phyloP scores from a whole-genome alignment of 2,888 invertebrate species.

The Colletes collaris region DNA sequence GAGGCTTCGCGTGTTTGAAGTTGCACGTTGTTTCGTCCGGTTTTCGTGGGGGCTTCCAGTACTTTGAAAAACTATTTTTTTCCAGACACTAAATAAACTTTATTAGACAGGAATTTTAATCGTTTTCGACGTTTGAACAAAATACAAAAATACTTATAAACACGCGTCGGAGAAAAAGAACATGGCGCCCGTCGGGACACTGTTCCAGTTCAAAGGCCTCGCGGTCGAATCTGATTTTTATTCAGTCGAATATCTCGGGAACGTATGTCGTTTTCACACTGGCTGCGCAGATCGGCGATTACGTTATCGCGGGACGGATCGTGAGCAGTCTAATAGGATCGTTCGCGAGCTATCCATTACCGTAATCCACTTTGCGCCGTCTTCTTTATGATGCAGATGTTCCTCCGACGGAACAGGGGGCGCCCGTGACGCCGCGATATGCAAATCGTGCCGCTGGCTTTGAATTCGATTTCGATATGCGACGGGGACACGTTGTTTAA shows the following conservation, averaged over 20 bases:
- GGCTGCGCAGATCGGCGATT: constrained; percentile 67
- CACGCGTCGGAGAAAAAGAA: background rate
- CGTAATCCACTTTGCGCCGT: constrained; percentile 78
- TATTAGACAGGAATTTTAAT: too few species aligned
- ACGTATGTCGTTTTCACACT: constrained; percentile 76
- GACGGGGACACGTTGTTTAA: constrained; percentile 25
- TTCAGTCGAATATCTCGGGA: background rate
- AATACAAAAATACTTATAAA: too few species aligned
- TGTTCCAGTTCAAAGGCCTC: too few species aligned
- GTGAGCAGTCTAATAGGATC: constrained; percentile 69
- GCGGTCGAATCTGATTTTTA: too few species aligned
- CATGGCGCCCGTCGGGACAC: too few species aligned
- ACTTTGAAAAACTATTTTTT: too few species aligned
- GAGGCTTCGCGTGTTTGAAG: background rate
- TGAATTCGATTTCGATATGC: constrained; percentile 40
- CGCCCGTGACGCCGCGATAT: constrained; percentile 66
- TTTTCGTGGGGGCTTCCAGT: background rate
- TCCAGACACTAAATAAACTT: too few species aligned
- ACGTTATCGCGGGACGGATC: constrained; percentile 62
- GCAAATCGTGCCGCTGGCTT: constrained; percentile 62
- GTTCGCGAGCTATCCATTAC: constrained; percentile 76
- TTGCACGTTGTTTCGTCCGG: background rate
- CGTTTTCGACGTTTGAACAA: too few species aligned
- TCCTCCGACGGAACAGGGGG: constrained; percentile 50
- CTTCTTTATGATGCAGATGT: constrained; percentile 73